Conservation (phyloP, 2,113 vertebrate genomes). For the Siphamia tubifer region DNA sequence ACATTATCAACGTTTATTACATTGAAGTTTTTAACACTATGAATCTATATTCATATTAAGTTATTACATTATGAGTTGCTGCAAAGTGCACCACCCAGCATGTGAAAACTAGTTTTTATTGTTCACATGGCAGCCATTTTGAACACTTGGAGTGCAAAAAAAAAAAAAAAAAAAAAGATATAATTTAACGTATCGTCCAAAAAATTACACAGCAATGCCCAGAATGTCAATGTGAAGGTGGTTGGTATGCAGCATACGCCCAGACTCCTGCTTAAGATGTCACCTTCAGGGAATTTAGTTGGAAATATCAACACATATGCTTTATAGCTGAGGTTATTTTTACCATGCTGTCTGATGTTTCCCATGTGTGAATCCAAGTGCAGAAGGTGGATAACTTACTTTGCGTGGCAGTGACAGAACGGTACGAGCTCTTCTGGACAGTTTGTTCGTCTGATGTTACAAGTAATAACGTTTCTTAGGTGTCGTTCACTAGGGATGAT, state of each 20-base stretch:
- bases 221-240: background rate
- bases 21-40: too few relatives aligned
- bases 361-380: background rate
- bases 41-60: too few relatives aligned
- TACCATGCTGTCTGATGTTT: background rate
- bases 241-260: background rate
- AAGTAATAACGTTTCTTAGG: too few relatives aligned
- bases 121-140: slow-evolving; percentile 45
- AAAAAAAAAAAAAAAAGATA: background rate
- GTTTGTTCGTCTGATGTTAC: background rate
- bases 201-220: background rate
- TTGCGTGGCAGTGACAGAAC: too few relatives aligned
- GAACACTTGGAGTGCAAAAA: background rate
- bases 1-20: too few relatives aligned
- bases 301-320: background rate
- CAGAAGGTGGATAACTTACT: background rate
- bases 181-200: background rate
- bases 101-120: slow-evolving; percentile 10
- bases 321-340: background rate
- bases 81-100: background rate
- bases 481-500: too few relatives aligned
- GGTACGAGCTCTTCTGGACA: background rate
- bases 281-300: background rate
- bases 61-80: too few relatives aligned
- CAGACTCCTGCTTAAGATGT: background rate